Conservation (phyloP, 1,140 invertebrate genomes). For the Achroia grisella region DNA sequence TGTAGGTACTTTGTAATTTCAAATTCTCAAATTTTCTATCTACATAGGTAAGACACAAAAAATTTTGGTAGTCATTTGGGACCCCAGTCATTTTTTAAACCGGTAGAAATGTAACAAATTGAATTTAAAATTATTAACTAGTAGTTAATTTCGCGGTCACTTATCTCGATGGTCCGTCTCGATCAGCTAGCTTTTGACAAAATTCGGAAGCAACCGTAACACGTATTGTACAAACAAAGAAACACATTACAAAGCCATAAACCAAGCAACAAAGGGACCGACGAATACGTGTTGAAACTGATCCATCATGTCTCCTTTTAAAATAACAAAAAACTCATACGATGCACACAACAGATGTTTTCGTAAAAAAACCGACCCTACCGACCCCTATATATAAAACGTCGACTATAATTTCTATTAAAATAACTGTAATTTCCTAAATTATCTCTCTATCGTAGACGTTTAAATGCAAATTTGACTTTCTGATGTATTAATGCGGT, state of each 20-base stretch:
- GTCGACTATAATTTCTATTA: conserved; percentile 54
- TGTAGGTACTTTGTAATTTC: no score
- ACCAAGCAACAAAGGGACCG: conserved; percentile 66
- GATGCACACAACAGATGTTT: conserved; percentile 69
- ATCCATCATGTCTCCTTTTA: conserved; percentile 72
- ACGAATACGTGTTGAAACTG: conserved; percentile 70
- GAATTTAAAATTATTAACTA: no score
- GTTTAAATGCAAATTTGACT: conserved; percentile 63
- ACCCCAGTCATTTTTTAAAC: no score
- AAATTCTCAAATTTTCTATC: no score
- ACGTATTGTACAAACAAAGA: conserved; percentile 69
- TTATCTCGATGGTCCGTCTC: not conserved
- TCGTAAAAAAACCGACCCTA: conserved; percentile 58
- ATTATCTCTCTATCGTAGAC: conserved; percentile 47
- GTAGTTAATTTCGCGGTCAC: no score
- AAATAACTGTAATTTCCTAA: conserved; percentile 59
- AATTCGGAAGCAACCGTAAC: conserved; percentile 52
- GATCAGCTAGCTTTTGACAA: conserved; percentile 25
- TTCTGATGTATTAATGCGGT: conserved; percentile 50
- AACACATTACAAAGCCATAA: conserved; percentile 72
- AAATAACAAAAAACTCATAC: conserved; percentile 69
- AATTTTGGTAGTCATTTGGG: no score
- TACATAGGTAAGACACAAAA: no score
- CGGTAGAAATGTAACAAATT: no score
- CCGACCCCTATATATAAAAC: conserved; percentile 41